Conservation (phyloP, 2,797 vertebrate species). For the Acridotheres tristis region DNA sequence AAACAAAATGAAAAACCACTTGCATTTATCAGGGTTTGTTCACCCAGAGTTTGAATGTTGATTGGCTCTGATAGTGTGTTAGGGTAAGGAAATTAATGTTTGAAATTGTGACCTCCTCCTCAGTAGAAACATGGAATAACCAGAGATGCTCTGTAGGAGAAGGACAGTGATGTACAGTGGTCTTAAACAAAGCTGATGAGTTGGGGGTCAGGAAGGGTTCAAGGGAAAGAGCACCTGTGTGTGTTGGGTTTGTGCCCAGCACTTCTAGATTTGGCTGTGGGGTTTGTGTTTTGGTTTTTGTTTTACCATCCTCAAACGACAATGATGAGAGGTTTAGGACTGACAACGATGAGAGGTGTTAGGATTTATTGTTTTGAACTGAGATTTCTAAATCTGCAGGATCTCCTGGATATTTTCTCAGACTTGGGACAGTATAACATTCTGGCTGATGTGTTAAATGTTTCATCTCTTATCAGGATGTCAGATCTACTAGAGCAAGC, state of each 20-base stretch:
- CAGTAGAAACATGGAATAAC: neutral
- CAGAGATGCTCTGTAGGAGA: neutral
- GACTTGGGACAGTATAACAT: neutral
- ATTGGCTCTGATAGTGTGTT: neutral
- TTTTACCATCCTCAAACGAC: neutral
- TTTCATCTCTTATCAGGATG: conserved; percentile 1
- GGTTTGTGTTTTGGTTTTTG: neutral
- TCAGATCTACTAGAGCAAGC: conserved; percentile 23
- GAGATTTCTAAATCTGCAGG: neutral
- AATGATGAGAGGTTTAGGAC: neutral
- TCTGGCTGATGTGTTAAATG: neutral
- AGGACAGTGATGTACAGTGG: neutral
- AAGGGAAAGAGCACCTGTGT: neutral
- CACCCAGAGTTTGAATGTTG: neutral
- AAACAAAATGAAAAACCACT: neutral
- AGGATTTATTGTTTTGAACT: neutral
- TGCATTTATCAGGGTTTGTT: neutral
- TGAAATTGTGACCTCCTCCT: neutral
- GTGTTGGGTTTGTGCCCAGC: neutral
- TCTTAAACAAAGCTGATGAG: neutral
- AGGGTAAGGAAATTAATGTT: neutral
- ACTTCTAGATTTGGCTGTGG: neutral
- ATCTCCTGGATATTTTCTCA: neutral
- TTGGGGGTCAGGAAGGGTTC: neutral
- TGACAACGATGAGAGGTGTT: neutral